Conservation (phyloP, 2,797 vertebrate species). For the Xiphophorus birchmanni region DNA sequence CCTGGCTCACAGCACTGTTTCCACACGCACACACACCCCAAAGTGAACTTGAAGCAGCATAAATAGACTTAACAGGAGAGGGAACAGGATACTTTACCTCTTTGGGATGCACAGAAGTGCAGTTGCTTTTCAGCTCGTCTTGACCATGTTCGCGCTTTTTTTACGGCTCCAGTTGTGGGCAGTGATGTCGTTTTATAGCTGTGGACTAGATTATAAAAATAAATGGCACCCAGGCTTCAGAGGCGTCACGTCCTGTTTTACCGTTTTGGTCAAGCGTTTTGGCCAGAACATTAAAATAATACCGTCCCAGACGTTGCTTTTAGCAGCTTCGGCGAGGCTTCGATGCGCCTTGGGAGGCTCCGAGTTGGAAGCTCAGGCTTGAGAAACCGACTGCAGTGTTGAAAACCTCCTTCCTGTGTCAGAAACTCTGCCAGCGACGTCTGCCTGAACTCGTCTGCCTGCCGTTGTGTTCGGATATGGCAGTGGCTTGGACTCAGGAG, state of each 20-base stretch:
- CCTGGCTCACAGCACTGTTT: slow-evolving; percentile 57
- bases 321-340: not conserved
- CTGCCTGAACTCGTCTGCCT: slow-evolving; percentile 51
- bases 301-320: not conserved
- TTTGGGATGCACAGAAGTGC: slow-evolving; percentile 9
- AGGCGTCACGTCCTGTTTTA: not conserved
- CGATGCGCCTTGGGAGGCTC: slow-evolving; percentile 43
- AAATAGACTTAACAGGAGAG: slow-evolving; percentile 35
- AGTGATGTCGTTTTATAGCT: slow-evolving; percentile 15
- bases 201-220: slow-evolving; percentile 27
- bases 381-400: slow-evolving; percentile 57
- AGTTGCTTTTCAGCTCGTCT: slow-evolving; percentile 16
- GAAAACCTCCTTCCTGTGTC: slow-evolving; percentile 68
- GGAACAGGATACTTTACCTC: slow-evolving; percentile 20
- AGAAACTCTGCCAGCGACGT: slow-evolving; percentile 52
- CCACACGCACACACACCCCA: slow-evolving; percentile 1
- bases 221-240: not conserved
- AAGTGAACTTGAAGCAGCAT: slow-evolving; percentile 28
- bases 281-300: not conserved
- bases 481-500: slow-evolving; percentile 48
- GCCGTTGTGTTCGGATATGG: slow-evolving; percentile 44
- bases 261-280: slow-evolving; percentile 25
- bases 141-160: slow-evolving; percentile 13
- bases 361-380: slow-evolving; percentile 28
- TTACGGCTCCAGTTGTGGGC: slow-evolving; percentile 28